phyloP scores from a whole-genome alignment of 2,888 invertebrate species.

The Agapetus fuscipes region DNA sequence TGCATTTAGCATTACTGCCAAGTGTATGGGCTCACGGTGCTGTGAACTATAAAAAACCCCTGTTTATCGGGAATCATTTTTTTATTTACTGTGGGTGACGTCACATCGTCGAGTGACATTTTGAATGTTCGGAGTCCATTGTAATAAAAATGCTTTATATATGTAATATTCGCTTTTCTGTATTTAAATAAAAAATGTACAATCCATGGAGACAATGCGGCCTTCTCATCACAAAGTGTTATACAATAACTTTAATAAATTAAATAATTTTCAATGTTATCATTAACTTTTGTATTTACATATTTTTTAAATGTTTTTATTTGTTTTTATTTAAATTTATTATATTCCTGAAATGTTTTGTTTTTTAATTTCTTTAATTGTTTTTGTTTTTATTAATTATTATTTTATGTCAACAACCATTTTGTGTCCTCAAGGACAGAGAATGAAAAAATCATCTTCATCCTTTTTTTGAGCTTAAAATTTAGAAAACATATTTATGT shows the following conservation, averaged over 20 bases:
- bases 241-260: constrained; percentile 18
- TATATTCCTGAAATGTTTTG: constrained; percentile 14
- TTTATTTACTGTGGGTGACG: too few species aligned
- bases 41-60: too few species aligned
- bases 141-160: too few species aligned
- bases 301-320: too few species aligned
- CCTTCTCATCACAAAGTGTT: constrained; percentile 21
- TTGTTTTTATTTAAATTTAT: constrained; percentile 19
- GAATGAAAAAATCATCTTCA: not conserved
- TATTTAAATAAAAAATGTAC: constrained; percentile 50
- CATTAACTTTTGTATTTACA: constrained; percentile 19
- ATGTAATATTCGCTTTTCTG: constrained; percentile 49
- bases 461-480: too few species aligned
- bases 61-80: too few species aligned
- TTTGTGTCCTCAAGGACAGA: constrained; percentile 7
- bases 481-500: too few species aligned
- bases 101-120: too few species aligned
- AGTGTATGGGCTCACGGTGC: too few species aligned
- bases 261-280: constrained; percentile 15
- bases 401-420: constrained; percentile 7
- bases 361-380: constrained; percentile 11
- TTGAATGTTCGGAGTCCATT: too few species aligned
- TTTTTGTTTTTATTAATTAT: constrained; percentile 9
- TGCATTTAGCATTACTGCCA: too few species aligned
- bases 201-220: constrained; percentile 35